phyloP scores from a whole-genome alignment of 2,113 vertebrate species.

The Cricetomys ansorgei region DNA sequence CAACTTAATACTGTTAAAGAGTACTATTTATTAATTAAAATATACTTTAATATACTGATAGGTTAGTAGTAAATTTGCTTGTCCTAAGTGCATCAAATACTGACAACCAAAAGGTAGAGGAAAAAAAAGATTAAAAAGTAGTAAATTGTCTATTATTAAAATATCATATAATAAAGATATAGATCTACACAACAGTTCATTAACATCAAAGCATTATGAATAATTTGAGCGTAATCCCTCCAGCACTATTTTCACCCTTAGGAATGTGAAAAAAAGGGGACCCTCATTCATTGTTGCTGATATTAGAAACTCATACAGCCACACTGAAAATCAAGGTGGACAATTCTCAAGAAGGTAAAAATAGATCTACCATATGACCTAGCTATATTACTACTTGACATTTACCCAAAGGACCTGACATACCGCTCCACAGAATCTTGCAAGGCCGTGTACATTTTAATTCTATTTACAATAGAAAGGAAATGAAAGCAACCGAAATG shows the following conservation, averaged over 20 bases:
- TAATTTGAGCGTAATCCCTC: conserved; percentile 1
- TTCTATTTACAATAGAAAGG: not conserved
- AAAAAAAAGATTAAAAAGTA: not conserved
- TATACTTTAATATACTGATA: not conserved
- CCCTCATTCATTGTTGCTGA: not conserved
- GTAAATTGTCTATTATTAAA: not conserved
- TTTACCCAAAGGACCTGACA: not conserved
- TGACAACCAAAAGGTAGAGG: not conserved
- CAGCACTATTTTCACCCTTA: not conserved
- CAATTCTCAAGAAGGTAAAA: not conserved
- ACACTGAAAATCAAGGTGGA: not conserved
- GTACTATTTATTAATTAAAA: conserved; percentile 10
- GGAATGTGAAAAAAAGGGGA: not conserved
- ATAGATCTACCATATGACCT: not conserved
- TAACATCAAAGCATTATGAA: not conserved
- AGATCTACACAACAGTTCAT: not conserved
- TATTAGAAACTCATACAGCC: not conserved
- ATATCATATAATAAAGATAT: not conserved
- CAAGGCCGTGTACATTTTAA: not conserved
- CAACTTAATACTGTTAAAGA: not conserved
- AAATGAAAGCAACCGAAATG: not conserved
- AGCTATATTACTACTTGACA: not conserved
- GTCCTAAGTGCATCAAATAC: not conserved
- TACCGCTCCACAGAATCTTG: not conserved
- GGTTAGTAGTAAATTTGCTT: not conserved